phyloP scores from a whole-genome alignment of 1,140 invertebrate species.

The Holotrichia oblita region DNA sequence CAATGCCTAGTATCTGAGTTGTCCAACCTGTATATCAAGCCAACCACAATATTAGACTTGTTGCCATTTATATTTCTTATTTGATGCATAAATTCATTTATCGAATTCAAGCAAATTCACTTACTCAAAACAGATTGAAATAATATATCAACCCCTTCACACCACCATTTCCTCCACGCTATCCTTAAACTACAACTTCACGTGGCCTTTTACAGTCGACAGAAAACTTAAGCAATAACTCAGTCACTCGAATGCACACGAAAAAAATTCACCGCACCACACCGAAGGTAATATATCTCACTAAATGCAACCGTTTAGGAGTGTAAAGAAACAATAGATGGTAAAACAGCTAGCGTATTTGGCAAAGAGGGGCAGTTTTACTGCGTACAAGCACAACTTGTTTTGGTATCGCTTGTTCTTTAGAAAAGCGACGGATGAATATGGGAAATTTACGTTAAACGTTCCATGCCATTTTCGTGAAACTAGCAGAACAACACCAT shows the following conservation, averaged over 20 bases:
- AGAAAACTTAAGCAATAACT: conserved; percentile 10
- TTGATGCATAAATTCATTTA: no score
- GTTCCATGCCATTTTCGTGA: conserved; percentile 1
- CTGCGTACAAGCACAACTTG: not conserved
- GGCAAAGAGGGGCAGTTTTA: conserved; percentile 3
- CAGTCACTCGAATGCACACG: not conserved
- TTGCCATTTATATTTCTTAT: no score
- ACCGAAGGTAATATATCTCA: not conserved
- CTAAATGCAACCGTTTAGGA: conserved; percentile 10
- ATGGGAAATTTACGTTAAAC: conserved; percentile 27
- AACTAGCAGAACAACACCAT: not conserved
- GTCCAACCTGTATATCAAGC: no score
- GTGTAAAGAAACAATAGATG: conserved; percentile 15
- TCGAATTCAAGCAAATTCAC: no score
- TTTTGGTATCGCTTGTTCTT: conserved; percentile 14
- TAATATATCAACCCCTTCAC: no score
- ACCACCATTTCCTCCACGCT: no score
- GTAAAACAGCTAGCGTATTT: conserved; percentile 26
- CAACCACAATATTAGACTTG: no score
- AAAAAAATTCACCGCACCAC: not conserved
- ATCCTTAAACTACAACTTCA: not conserved
- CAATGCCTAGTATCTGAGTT: no score
- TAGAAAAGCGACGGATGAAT: not conserved
- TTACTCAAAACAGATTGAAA: no score
- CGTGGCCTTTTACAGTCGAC: not conserved